A percentile compares a stretch with the other conserved stretches of the same genome.
These are phyloP conservation scores for Dryobotodes eremita DNA, from an alignment of 2,888 invertebrate genomes.

Conservation along the genomic window DNA sequence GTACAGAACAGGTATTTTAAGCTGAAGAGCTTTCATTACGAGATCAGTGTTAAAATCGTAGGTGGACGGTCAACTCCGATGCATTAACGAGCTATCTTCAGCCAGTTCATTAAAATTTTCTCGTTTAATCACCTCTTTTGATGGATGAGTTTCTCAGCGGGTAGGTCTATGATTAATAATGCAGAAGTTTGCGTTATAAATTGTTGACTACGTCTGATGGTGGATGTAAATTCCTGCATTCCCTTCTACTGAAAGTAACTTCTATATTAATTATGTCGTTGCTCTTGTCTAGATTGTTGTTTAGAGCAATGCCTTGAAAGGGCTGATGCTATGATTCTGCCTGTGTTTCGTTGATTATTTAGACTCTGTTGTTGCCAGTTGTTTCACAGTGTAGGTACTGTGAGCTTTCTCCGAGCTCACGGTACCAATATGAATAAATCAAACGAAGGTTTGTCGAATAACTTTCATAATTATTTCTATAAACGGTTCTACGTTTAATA, in stretches of 20 bases:
- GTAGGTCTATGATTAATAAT: slow-evolving; percentile 42
- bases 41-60: slow-evolving; percentile 50
- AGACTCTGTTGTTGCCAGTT: not conserved
- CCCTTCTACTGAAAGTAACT: slow-evolving; percentile 10
- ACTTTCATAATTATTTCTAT: no score
- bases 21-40: slow-evolving; percentile 49
- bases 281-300: slow-evolving; percentile 3
- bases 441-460: no score
- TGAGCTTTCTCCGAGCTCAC: no score
- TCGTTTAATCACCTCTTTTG: slow-evolving; percentile 48
- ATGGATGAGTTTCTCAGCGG: slow-evolving; percentile 47
- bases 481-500: no score
- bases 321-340: not conserved
- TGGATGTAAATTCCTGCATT: slow-evolving; percentile 7
- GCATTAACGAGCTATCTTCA: slow-evolving; percentile 50
- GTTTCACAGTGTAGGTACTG: not conserved
- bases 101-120: slow-evolving; percentile 49
- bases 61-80: slow-evolving; percentile 35
- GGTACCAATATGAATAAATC: no score
- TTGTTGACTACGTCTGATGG: slow-evolving; percentile 7
- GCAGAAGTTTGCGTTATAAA: slow-evolving; percentile 33
- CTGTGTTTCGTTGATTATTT: slow-evolving; percentile 12
- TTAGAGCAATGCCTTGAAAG: not conserved
- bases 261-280: slow-evolving; percentile 14
- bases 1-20: slow-evolving; percentile 48